Evolutionary conservation across 2,797 vertebrate genomes (phyloP).

Genomic region (Phataginus tetradactyla): DNA sequence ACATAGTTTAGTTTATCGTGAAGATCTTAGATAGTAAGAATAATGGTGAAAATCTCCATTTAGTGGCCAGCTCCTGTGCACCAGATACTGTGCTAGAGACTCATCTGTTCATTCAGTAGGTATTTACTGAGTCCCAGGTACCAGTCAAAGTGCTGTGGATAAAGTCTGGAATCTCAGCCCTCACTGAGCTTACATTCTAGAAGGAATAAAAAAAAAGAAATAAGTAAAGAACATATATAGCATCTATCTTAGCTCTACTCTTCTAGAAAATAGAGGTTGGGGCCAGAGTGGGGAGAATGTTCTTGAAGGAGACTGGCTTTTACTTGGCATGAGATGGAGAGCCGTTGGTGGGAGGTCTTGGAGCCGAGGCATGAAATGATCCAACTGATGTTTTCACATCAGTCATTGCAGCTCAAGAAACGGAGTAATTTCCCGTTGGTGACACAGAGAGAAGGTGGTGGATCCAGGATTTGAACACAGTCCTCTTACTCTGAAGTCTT

Average conservation of each 20-base stretch:
- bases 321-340: neutral
- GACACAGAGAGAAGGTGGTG: neutral
- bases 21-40: neutral
- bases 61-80: neutral
- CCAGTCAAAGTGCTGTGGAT: neutral
- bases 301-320: neutral
- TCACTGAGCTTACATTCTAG: neutral
- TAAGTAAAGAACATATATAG: neutral
- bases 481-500: neutral
- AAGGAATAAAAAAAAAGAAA: neutral
- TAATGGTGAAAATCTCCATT: neutral
- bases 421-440: neutral
- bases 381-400: neutral
- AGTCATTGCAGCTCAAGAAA: neutral
- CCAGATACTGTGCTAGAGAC: neutral
- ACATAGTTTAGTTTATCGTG: neutral
- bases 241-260: neutral
- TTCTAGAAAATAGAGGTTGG: neutral
- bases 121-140: neutral
- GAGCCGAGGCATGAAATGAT: neutral
- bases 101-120: neutral
- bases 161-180: neutral
- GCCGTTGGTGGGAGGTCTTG: neutral
- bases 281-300: neutral
- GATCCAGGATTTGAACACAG: neutral